Conservation (phyloP, 2,797 vertebrate species). For the Hydrophis major region DNA sequence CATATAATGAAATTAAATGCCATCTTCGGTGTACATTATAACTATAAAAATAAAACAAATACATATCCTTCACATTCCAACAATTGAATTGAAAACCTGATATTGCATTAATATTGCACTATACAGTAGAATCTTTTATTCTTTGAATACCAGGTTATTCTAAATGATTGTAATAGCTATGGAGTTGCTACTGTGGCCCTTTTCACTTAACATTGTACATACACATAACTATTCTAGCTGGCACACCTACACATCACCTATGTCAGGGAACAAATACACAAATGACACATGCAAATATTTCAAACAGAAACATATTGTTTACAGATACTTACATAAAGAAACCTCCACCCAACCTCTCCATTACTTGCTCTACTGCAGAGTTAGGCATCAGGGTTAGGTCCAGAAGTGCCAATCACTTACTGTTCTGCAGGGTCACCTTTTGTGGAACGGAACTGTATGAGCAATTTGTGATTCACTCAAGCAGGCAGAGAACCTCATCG, state of each 20-base stretch:
- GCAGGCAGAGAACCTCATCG: neutral
- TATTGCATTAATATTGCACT: too few relatives aligned
- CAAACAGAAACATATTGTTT: neutral
- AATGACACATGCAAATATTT: neutral
- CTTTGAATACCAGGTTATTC: neutral
- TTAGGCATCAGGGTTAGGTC: neutral
- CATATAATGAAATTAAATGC: too few relatives aligned
- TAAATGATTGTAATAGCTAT: neutral
- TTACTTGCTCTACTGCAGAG: neutral
- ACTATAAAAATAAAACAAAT: too few relatives aligned
- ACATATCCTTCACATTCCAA: too few relatives aligned
- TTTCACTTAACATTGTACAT: neutral
- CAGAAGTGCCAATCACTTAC: neutral
- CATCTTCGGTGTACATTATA: too few relatives aligned
- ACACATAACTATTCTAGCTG: neutral
- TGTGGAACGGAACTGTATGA: neutral
- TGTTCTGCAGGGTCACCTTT: neutral
- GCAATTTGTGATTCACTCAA: neutral
- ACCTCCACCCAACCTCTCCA: rapidly evolving
- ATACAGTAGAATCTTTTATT: neutral
- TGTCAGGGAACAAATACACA: neutral
- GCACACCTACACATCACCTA: neutral
- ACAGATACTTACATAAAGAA: neutral
- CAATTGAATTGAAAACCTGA: too few relatives aligned
- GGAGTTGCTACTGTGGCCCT: neutral